These are phyloP conservation scores for Xylocopa sonorina DNA, from an alignment of 1,140 invertebrate genomes.

Conservation along the genomic window DNA sequence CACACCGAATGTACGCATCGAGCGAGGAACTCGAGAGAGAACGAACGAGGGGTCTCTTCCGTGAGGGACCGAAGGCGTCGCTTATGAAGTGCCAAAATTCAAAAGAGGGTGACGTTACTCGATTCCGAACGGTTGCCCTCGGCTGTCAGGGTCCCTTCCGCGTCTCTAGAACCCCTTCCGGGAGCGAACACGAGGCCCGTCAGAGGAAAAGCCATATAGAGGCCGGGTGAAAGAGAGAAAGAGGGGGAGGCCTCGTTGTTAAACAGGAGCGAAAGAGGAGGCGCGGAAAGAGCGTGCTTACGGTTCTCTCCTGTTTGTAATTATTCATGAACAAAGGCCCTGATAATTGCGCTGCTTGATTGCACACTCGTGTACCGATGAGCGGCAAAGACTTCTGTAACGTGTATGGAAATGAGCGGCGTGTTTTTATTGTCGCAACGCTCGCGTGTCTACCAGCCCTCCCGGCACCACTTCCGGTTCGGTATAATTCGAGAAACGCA, in stretches of 20 bases:
- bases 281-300: constrained; percentile 51
- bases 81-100: constrained; percentile 38
- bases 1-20: too few relatives aligned
- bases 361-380: constrained; percentile 73
- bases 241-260: constrained; percentile 34
- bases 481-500: constrained; percentile 62
- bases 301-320: constrained; percentile 73
- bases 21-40: too few relatives aligned
- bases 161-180: constrained; percentile 19
- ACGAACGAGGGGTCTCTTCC: too few relatives aligned
- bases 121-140: constrained; percentile 63
- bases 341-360: constrained; percentile 77
- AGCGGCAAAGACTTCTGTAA: constrained; percentile 66
- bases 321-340: constrained; percentile 77
- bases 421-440: constrained; percentile 70
- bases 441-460: background rate
- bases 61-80: background rate
- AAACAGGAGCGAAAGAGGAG: constrained; percentile 61
- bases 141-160: constrained; percentile 25
- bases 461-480: background rate
- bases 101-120: constrained; percentile 43
- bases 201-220: too few relatives aligned
- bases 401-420: constrained; percentile 73
- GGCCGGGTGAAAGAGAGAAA: too few relatives aligned
- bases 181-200: constrained; percentile 5